Base-by-base conservation (phyloP, 2,888 invertebrate genomes). In the Pasiphila rectangulata region DNA sequence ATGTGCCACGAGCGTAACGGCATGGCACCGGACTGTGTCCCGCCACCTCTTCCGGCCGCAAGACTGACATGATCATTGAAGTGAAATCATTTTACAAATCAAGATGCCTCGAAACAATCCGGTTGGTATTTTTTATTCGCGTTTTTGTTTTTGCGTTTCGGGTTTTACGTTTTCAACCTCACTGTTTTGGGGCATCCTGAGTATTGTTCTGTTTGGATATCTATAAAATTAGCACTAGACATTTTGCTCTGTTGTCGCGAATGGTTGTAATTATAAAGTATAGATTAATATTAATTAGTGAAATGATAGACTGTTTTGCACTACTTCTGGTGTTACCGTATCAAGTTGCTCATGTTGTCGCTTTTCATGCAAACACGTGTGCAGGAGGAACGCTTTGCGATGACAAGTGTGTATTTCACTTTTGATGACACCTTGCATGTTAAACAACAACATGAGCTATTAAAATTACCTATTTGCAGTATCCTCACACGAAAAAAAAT, bases 301-400 rank as follows among this genome's bases (percentile, higher is more conserved):
- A 81, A 83, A 75, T 75, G 74, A 84, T 84, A 86, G 83, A 83
- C 86, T 86, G 85, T 87, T 83, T 77, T 76, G 86, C 87, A 85
- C 84, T 67, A 72, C 75, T 75, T 79, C 75, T 78, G 72, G 70
- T 76, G 79, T 73, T 67, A 67, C 69, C 61, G 65, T 67, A 65
- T 67, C 64, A 44, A 54, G 36, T 42, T 51, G 47, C 41, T 59
- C 64, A 61, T 59, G 73, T 70, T 74, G 69, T 72, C 59, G 70
- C 65, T 70, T 65, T 51, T 55, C 68, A 63, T 67, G 71, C 68
- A 59, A 63, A 56, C 59, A 48, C 54, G 56, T 38, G 25, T 54
- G 51, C 56, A 51, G 46, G n/a, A n/a, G n/a, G 37, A 82, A 72
- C 68, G 67, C 84, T 79, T 83, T 79, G 80, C 74, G 75, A 83